Percentiles rank a stretch among this genome's conserved stretches.
Conservation (phyloP, 2,113 vertebrate species). For the Callospermophilus lateralis region DNA sequence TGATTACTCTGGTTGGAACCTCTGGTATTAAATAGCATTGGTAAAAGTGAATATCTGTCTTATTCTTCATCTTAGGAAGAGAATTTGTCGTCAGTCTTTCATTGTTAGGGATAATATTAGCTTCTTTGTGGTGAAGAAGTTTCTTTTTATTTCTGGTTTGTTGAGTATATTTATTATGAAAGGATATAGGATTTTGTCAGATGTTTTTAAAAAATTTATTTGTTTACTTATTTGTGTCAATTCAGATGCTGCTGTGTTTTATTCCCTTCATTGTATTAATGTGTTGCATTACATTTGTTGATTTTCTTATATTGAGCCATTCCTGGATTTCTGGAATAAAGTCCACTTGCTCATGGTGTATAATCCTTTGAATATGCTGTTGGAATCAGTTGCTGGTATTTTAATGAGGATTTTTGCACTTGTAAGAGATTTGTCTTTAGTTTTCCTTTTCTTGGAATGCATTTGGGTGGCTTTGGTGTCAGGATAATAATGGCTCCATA, state of each 20-base stretch:
- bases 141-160: neutral
- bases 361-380: neutral
- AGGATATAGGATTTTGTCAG: neutral
- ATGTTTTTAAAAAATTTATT: neutral
- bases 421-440: neutral
- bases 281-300: neutral
- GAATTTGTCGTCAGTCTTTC: neutral
- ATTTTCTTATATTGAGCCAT: neutral
- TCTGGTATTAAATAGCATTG: neutral
- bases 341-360: neutral
- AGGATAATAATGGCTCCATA: too few species aligned
- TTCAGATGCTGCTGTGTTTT: conserved; percentile 12
- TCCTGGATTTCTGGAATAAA: neutral
- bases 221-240: neutral
- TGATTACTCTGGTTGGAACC: neutral
- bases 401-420: neutral
- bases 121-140: neutral
- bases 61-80: neutral
- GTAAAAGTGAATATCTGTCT: neutral
- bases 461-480: neutral
- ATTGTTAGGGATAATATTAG: neutral
- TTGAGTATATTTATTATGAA: neutral
- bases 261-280: neutral
- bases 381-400: neutral
- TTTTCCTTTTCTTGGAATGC: neutral